Conservation (phyloP, 2,797 vertebrate species). For the Cygnus olor region DNA sequence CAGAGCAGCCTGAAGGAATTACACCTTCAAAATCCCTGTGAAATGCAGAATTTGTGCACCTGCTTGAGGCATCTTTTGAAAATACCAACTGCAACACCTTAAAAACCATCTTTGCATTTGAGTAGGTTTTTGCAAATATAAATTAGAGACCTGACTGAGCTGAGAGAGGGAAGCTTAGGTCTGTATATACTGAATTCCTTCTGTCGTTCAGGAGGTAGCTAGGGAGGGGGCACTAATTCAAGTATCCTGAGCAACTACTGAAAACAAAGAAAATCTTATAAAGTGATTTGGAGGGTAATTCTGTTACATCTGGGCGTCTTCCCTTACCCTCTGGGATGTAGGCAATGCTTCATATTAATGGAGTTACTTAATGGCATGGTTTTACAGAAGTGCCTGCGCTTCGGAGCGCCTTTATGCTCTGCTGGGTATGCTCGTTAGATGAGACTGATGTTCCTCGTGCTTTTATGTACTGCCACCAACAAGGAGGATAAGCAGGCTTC, state of each 20-base stretch:
- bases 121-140: background rate
- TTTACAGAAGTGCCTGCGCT: background rate
- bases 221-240: background rate
- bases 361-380: background rate
- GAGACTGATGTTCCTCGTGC: background rate
- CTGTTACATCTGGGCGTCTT: background rate
- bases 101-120: background rate
- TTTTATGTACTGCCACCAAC: background rate
- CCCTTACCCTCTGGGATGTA: background rate
- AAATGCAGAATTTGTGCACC: slow-evolving; percentile 12
- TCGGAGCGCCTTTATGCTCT: background rate
- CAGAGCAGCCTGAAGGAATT: slow-evolving; percentile 40
- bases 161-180: background rate
- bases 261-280: background rate
- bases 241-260: no score
- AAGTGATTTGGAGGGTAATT: background rate
- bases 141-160: background rate
- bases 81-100: background rate
- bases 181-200: background rate
- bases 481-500: background rate
- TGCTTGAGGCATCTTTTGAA: background rate
- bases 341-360: background rate
- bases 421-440: background rate
- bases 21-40: slow-evolving; percentile 7
- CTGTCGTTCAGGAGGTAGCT: background rate